phyloP scores from a whole-genome alignment of 2,888 invertebrate genomes.

The Aethes cnicana region DNA sequence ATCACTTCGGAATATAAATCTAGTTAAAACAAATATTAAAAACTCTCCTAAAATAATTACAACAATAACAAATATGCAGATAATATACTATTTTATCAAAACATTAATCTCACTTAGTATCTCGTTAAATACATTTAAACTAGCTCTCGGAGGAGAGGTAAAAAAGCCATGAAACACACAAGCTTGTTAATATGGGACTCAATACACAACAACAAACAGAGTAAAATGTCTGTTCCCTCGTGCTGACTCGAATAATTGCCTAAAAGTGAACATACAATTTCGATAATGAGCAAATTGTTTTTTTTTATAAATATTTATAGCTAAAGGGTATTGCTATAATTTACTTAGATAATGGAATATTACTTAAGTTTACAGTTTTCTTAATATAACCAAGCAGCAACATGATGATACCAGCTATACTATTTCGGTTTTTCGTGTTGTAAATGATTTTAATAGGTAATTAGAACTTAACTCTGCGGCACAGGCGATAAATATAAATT shows the following conservation, averaged over 20 bases:
- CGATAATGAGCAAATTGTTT: slow-evolving; percentile 78
- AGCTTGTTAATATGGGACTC: slow-evolving; percentile 51
- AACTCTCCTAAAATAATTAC: slow-evolving; percentile 80
- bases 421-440: neutral
- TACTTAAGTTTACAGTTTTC: slow-evolving; percentile 68
- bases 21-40: slow-evolving; percentile 74
- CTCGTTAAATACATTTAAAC: slow-evolving; percentile 66
- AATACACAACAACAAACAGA: slow-evolving; percentile 31
- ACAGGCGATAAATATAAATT: slow-evolving; percentile 8
- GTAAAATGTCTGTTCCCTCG: slow-evolving; percentile 34
- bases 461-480: slow-evolving; percentile 1
- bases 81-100: slow-evolving; percentile 63
- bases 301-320: slow-evolving; percentile 66
- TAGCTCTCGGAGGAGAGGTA: slow-evolving; percentile 54
- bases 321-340: slow-evolving; percentile 64
- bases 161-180: slow-evolving; percentile 57
- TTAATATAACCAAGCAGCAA: slow-evolving; percentile 51
- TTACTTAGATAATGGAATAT: slow-evolving; percentile 79
- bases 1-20: slow-evolving; percentile 62
- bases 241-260: slow-evolving; percentile 58
- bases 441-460: neutral
- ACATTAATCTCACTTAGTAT: slow-evolving; percentile 80
- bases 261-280: slow-evolving; percentile 71
- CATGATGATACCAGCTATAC: slow-evolving; percentile 14
- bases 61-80: slow-evolving; percentile 78